Base-by-base conservation (phyloP, 2,888 invertebrate genomes). In the Agrochola macilenta region DNA sequence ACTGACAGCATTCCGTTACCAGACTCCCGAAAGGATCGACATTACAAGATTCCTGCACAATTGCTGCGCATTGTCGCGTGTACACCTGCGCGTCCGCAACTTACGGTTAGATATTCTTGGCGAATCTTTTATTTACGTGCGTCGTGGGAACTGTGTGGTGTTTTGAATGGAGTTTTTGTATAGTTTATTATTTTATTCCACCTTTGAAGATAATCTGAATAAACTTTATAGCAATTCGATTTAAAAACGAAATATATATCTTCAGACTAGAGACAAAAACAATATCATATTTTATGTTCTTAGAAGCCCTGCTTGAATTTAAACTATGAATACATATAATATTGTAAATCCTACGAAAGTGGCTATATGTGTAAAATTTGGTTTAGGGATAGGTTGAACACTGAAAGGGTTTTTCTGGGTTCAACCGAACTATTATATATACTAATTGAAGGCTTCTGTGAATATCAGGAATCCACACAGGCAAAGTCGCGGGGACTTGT, bases 1-100 rank as follows among this genome's bases (percentile, higher is more conserved):
- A 78, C 84, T 84, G 82, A 89, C 84, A 86, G 78, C 76, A 89
- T 93, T 89, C 94, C 93, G 93, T 94, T 94, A 94, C 82, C 87
- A 76, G 85, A 75, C 79, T 88, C 78, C 73, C 83, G 75, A 87
- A 88, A 80, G 84, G 84, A 88, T 84, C 89, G 85, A 93, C 93
- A 93, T 94, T 93, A 86, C 87, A 82, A 85, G 88, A 90, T 91
- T 90, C 90, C 92, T 89, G 83, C 79, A 91, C 92, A 95, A 94
- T 94, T 93, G 92, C 86, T 72, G 82, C 80, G 86, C 83, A 88
- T 88, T 85, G 89, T 88, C 80, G 79, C 82, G 80, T 89, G 86
- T 89, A 90, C 96, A 95, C 95, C 95, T 96, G 96, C 95, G 91
- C 89, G 74, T 70, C 88, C 91, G 91, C 90, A 89, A 89, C 88